Evolutionary conservation across 2,113 vertebrate species (phyloP).

Genomic region (Tringa solitaria): DNA sequence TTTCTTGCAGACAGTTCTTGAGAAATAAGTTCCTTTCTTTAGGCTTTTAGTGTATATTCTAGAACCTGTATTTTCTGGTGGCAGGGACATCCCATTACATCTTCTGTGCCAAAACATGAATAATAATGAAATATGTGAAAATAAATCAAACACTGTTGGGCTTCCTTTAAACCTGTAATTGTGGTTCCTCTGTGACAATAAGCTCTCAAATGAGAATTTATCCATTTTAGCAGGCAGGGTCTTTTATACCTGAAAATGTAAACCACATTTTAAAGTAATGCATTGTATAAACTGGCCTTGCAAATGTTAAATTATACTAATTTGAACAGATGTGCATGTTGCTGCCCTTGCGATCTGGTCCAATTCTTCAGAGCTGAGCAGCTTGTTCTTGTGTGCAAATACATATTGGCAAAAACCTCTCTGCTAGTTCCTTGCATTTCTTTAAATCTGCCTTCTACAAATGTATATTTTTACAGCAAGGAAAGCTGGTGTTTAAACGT

Average conservation of each 20-base stretch:
- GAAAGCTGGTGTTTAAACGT: background rate
- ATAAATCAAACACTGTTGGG: background rate
- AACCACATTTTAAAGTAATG: background rate
- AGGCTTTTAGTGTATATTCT: background rate
- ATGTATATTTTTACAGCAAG: background rate
- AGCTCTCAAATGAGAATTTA: background rate
- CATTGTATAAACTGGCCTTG: background rate
- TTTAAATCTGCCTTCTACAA: background rate
- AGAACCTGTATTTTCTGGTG: background rate
- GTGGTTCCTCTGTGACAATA: background rate
- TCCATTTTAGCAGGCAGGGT: background rate
- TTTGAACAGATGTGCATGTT: background rate
- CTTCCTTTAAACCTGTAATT: background rate
- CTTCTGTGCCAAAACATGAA: background rate
- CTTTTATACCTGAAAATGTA: background rate
- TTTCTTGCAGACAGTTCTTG: background rate
- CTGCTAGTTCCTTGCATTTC: background rate
- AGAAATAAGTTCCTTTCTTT: background rate
- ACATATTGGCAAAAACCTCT: background rate
- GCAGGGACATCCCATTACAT: background rate
- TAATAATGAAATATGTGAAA: background rate
- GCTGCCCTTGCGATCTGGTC: background rate
- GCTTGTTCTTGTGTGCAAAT: background rate
- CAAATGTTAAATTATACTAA: background rate
- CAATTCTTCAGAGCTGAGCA: background rate